phyloP scores from a whole-genome alignment of 64 coral and sea anemone genomes.

The Catalaphyllia jardinei region DNA sequence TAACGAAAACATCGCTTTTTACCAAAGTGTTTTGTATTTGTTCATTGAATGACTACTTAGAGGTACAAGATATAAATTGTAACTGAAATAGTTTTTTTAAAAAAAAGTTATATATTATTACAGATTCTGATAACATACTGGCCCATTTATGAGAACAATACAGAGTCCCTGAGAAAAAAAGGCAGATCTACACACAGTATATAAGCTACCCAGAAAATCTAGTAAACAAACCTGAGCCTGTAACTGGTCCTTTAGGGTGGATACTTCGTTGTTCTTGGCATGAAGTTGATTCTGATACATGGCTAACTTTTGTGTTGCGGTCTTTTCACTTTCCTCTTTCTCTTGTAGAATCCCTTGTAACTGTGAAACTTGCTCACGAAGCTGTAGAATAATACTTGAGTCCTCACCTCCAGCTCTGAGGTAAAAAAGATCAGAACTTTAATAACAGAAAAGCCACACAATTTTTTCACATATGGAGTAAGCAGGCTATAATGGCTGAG shows the following conservation, averaged over 20 bases:
- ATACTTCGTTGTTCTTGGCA: constrained; percentile 80
- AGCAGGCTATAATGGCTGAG: no score
- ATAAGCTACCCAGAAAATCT: neutral
- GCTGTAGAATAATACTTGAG: constrained; percentile 56
- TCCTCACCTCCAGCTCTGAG: constrained; percentile 68
- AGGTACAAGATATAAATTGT: neutral
- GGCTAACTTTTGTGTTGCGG: constrained; percentile 67
- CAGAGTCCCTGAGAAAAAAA: no score
- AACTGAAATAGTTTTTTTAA: no score
- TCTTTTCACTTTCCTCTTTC: constrained; percentile 80
- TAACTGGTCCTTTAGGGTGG: constrained; percentile 76
- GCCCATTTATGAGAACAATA: no score
- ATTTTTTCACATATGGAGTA: no score
- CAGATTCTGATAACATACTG: no score
- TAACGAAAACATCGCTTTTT: neutral
- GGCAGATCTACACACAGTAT: no score
- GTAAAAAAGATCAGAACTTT: neutral
- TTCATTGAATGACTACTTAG: neutral
- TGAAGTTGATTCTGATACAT: constrained; percentile 89
- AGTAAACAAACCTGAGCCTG: constrained; percentile 46
- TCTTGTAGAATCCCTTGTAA: constrained; percentile 68
- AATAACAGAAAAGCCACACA: neutral
- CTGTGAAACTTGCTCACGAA: constrained; percentile 67
- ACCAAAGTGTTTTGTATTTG: neutral
- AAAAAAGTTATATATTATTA: no score